These are phyloP conservation scores for Pseudolaguvia tuberculata DNA, from an alignment of 2,113 vertebrate species.

Conservation along the genomic window DNA sequence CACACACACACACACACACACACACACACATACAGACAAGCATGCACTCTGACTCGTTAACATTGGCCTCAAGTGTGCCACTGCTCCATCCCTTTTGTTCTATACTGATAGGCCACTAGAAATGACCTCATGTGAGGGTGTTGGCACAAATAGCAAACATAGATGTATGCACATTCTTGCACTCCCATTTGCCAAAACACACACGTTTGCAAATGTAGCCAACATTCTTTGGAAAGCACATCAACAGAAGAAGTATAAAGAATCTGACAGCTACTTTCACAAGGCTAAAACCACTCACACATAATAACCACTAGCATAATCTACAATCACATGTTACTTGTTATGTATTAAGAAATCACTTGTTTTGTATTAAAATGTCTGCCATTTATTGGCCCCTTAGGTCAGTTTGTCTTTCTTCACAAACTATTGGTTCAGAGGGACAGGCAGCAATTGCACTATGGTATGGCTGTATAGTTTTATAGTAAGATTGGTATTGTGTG, in stretches of 20 bases:
- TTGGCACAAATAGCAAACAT: slow-evolving; percentile 50
- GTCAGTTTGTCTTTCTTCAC: slow-evolving; percentile 34
- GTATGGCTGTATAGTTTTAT: slow-evolving; percentile 42
- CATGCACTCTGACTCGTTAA: slow-evolving; percentile 46
- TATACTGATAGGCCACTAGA: slow-evolving; percentile 61
- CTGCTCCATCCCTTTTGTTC: slow-evolving; percentile 69
- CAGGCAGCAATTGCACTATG: slow-evolving; percentile 67
- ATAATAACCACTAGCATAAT: background rate
- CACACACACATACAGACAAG: slow-evolving; percentile 48
- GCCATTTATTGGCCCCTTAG: slow-evolving; percentile 20
- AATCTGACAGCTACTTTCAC: slow-evolving; percentile 53
- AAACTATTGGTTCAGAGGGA: slow-evolving; percentile 61
- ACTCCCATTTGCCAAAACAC: slow-evolving; percentile 14
- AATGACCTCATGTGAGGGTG: slow-evolving; percentile 64
- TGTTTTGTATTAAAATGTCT: slow-evolving; percentile 17
- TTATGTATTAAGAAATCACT: slow-evolving; percentile 30
- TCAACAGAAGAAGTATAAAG: slow-evolving; percentile 54
- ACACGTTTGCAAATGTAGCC: slow-evolving; percentile 23
- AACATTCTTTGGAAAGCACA: slow-evolving; percentile 65
- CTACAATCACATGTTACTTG: background rate
- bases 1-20: too few relatives aligned
- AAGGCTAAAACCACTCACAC: slow-evolving; percentile 24
- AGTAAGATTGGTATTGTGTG: slow-evolving; percentile 21
- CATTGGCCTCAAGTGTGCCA: slow-evolving; percentile 61
- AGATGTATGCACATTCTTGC: slow-evolving; percentile 30